Percentiles rank a stretch among this genome's conserved stretches.
Conservation (phyloP, 2,797 vertebrate genomes). For the Bovichtus diacanthus region DNA sequence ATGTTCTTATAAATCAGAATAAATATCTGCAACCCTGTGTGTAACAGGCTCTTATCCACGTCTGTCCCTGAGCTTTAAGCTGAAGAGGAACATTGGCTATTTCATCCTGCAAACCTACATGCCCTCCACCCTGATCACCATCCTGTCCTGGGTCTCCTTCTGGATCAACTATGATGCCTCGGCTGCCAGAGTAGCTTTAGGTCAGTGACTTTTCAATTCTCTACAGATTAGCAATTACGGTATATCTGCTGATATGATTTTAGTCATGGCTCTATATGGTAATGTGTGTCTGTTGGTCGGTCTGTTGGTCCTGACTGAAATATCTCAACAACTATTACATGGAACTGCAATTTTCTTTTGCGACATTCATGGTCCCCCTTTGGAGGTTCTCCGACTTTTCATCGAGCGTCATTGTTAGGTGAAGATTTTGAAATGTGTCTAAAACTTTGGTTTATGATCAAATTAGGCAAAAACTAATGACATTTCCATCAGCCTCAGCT, state of each 20-base stretch:
- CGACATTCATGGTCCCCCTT: not conserved
- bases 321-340: not conserved
- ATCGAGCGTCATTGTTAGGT: not conserved
- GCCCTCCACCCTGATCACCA: conserved; percentile 95
- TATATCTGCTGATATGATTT: not conserved
- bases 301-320: not conserved
- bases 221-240: not conserved
- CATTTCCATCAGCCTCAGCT: too few species aligned
- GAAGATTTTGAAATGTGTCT: not conserved
- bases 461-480: too few species aligned
- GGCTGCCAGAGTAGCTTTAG: conserved; percentile 94
- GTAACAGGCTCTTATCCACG: conserved; percentile 92
- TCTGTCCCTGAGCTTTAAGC: conserved; percentile 93
- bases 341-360: not conserved
- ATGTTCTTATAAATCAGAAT: not conserved
- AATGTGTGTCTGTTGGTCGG: not conserved
- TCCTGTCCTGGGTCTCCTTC: conserved; percentile 96
- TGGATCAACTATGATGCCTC: conserved; percentile 98
- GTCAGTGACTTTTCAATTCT: conserved; percentile 76
- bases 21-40: not conserved
- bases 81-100: conserved; percentile 97
- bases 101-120: conserved; percentile 98
- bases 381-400: not conserved
- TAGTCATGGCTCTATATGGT: not conserved
- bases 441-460: too few species aligned